These are phyloP conservation scores for Ethmia dodecea DNA, from an alignment of 2,888 invertebrate species.

Conservation along the genomic window DNA sequence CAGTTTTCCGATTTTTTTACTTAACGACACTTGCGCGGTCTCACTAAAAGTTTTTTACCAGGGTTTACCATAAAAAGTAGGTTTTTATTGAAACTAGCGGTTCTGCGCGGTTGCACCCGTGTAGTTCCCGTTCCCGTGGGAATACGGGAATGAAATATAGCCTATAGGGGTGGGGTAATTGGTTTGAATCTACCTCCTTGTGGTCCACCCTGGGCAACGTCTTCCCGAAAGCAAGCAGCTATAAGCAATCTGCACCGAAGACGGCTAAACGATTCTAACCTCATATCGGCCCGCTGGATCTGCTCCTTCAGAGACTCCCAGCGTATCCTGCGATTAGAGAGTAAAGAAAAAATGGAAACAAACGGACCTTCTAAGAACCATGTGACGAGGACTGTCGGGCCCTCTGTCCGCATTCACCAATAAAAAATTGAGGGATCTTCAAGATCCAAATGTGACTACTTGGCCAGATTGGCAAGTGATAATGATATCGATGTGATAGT, in stretches of 20 bases:
- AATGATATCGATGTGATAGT: background rate
- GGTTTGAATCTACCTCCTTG: conserved; percentile 17
- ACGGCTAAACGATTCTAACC: too few relatives aligned
- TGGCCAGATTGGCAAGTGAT: background rate
- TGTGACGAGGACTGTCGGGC: background rate
- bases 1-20: too few relatives aligned
- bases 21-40: too few relatives aligned
- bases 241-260: background rate
- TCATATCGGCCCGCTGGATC: background rate
- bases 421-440: background rate
- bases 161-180: background rate
- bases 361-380: background rate
- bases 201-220: conserved; percentile 9
- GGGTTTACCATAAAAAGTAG: too few relatives aligned
- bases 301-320: conserved; percentile 12
- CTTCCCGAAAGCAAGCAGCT: background rate
- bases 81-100: too few relatives aligned
- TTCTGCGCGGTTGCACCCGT: too few relatives aligned
- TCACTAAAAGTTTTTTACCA: too few relatives aligned
- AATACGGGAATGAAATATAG: too few relatives aligned
- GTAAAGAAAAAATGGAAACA: background rate
- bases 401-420: background rate
- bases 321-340: background rate
- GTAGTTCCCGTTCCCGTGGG: too few relatives aligned
- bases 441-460: background rate